Conservation (phyloP, 2,797 vertebrate species). For the Fistularia tabacaria region DNA sequence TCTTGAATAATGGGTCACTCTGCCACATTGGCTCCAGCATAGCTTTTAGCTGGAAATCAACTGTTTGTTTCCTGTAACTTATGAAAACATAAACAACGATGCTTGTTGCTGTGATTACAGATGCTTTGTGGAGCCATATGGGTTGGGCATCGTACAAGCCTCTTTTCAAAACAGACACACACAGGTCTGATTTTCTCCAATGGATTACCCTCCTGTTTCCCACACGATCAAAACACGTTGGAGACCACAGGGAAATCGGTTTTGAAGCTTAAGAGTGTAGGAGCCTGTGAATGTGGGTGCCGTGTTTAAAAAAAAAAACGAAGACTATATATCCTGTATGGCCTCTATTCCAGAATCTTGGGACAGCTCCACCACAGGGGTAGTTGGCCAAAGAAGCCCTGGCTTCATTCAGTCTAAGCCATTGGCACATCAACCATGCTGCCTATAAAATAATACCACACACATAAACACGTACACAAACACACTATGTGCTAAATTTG, state of each 20-base stretch:
- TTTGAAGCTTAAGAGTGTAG: slow-evolving; percentile 1
- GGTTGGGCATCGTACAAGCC: slow-evolving; percentile 8
- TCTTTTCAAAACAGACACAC: not conserved
- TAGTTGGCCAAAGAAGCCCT: slow-evolving; percentile 36
- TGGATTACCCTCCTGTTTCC: too few relatives aligned
- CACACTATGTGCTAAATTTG: slow-evolving; percentile 28
- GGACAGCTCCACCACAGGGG: slow-evolving; percentile 42
- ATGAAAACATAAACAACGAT: not conserved
- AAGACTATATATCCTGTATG: slow-evolving; percentile 27
- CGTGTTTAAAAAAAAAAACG: slow-evolving; percentile 23
- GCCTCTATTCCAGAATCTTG: slow-evolving; percentile 43
- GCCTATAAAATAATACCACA: slow-evolving; percentile 43
- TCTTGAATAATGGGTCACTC: slow-evolving; percentile 43
- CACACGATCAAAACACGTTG: too few relatives aligned
- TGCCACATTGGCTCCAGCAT: slow-evolving; percentile 1
- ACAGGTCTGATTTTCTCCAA: too few relatives aligned
- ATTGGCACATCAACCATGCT: slow-evolving; percentile 40
- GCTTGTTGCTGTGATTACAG: slow-evolving; percentile 3
- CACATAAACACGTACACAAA: slow-evolving; percentile 14
- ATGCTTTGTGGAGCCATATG: slow-evolving; percentile 25
- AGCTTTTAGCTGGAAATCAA: slow-evolving; percentile 19
- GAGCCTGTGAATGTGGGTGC: slow-evolving; percentile 17
- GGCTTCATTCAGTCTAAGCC: slow-evolving; percentile 56
- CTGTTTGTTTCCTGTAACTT: slow-evolving; percentile 2
- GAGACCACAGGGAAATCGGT: too few relatives aligned